Base-by-base conservation (phyloP, 2,888 invertebrate species). In the Xylota segnis region DNA sequence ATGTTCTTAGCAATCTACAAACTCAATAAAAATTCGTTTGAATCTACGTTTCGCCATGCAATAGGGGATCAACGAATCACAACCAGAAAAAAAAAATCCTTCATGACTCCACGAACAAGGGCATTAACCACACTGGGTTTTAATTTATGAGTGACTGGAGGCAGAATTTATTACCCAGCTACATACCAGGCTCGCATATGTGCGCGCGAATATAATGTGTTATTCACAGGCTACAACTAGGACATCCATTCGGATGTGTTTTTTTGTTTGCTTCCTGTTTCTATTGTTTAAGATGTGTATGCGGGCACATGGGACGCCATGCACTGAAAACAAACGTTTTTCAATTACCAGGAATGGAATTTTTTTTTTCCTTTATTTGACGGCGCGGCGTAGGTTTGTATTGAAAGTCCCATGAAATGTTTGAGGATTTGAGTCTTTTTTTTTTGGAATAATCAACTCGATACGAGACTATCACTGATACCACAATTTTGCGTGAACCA, bases 91-190 rank as follows among this genome's bases (percentile, higher is more conserved):
- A 56, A 43, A 61, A 77, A 59, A 58, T 59, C 63, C 56, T 47
- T 54, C 65, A 66, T 63, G 56, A 68, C 56, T 79, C 61, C 52
- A 75, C 79, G 70, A 84, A 79, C 71, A 86, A 86, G 81, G 65
- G 71, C 71, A 86, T 76, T 82, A 86, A 76, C 86, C 76, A 82
- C 75, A 72, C 72, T 82, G 86, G 71, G 75, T 76, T 86, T 82
- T 86, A 86, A 86, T 82, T 86, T 86, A 86, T 86, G 81, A 86
- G 75, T 72, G 82, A 82, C 86, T 82, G 71, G 66, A 82, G 86
- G 86, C 86, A 61, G 66, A 86, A 86, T 86, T 86, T 86, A 86
- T 76, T 86, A 76, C 82, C 71, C 71, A 61, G 61, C 47, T 66
- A 66, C 47, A 70, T 54, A 66, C 71, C 34, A 34, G 32, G 56